A percentile compares a stretch with the other conserved stretches of the same genome.
phyloP scores from a whole-genome alignment of 2,797 vertebrate genomes.

The Phylloscopus collybita region DNA sequence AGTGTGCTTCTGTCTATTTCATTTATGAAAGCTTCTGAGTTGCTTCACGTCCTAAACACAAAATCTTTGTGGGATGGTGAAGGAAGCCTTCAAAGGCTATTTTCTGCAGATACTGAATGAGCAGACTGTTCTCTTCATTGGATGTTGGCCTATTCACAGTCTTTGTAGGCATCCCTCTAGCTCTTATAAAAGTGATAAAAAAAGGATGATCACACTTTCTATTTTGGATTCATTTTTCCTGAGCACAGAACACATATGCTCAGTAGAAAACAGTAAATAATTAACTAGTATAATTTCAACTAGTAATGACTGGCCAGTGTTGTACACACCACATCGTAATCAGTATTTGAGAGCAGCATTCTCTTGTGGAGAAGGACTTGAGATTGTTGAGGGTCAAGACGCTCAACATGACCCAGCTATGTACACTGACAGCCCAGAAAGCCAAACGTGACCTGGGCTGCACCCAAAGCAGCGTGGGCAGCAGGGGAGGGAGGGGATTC shows the following conservation, averaged over 20 bases:
- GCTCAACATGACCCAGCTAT: not conserved
- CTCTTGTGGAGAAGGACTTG: not conserved
- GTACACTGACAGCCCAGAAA: not conserved
- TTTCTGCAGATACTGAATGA: not conserved
- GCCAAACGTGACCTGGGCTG: accelerated
- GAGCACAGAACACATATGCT: not conserved
- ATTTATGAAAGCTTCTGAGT: not conserved
- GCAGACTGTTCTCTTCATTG: not conserved
- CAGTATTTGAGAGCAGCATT: not conserved
- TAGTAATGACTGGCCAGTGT: not conserved
- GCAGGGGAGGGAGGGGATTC: not conserved
- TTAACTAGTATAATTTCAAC: not conserved
- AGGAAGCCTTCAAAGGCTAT: not conserved
- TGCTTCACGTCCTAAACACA: not conserved
- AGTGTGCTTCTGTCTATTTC: not conserved
- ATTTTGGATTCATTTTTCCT: not conserved
- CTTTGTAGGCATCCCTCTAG: not conserved
- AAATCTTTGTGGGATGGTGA: not conserved
- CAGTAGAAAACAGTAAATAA: not conserved
- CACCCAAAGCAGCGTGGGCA: accelerated
- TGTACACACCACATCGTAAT: not conserved
- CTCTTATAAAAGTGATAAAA: not conserved
- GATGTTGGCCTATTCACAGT: not conserved
- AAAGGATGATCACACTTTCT: not conserved
- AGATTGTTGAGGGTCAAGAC: not conserved